These are phyloP conservation scores for Amblyopsis rosae DNA, from an alignment of 2,113 vertebrate genomes.

Conservation along the genomic window DNA sequence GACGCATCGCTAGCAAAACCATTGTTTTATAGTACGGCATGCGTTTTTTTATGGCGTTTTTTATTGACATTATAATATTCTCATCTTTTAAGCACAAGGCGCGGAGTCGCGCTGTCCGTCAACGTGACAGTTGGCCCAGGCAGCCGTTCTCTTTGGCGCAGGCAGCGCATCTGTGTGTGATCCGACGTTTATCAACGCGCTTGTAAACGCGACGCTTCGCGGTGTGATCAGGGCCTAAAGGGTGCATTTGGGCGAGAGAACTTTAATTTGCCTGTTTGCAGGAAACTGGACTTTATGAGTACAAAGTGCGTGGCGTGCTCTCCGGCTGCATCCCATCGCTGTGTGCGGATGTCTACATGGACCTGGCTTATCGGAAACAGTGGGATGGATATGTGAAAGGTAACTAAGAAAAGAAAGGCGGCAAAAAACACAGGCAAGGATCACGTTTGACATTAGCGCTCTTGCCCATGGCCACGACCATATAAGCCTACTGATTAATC, in stretches of 20 bases:
- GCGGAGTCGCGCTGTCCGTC: too few species aligned
- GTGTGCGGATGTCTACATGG: slow-evolving; percentile 90
- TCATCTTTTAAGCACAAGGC: too few species aligned
- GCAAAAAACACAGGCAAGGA: background rate
- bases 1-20: too few species aligned
- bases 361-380: slow-evolving; percentile 84
- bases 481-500: background rate
- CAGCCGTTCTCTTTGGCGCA: too few species aligned
- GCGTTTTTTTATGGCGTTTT: too few species aligned
- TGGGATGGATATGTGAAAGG: slow-evolving; percentile 92
- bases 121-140: too few species aligned
- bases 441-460: background rate
- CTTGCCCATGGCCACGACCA: background rate
- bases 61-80: too few species aligned
- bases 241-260: slow-evolving; percentile 14
- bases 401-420: slow-evolving; percentile 45
- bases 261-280: slow-evolving; percentile 61
- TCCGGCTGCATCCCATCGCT: slow-evolving; percentile 73
- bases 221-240: slow-evolving; percentile 15
- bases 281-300: slow-evolving; percentile 87
- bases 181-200: too few species aligned
- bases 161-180: too few species aligned
- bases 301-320: slow-evolving; percentile 87
- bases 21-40: too few species aligned
- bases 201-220: too few species aligned